Conservation (phyloP, 2,113 vertebrate species). For the Sander lucioperca region DNA sequence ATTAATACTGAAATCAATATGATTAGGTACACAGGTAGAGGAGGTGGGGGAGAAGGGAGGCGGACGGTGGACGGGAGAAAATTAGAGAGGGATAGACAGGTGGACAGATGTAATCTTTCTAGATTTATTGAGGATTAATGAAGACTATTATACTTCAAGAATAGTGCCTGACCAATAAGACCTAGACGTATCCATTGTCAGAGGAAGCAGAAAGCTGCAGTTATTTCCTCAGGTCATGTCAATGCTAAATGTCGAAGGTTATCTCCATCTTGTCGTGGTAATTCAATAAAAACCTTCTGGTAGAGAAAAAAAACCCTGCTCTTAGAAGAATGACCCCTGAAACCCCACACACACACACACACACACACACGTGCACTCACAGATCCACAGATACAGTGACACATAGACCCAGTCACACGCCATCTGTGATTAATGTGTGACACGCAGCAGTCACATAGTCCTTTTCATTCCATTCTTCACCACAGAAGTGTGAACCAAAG, state of each 20-base stretch:
- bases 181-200: conserved; percentile 11
- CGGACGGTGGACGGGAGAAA: neutral
- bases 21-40: neutral
- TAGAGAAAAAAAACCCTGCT: neutral
- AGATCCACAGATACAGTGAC: conserved; percentile 9
- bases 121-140: conserved; percentile 60
- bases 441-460: conserved; percentile 30
- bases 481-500: conserved; percentile 69
- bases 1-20: neutral
- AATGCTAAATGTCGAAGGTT: conserved; percentile 70
- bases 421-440: conserved; percentile 64
- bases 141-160: conserved; percentile 44
- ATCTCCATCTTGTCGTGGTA: conserved; percentile 59
- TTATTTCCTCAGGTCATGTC: conserved; percentile 48
- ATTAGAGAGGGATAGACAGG: conserved; percentile 20
- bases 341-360: neutral
- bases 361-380: neutral
- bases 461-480: conserved; percentile 67
- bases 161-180: conserved; percentile 27
- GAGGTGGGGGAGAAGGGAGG: neutral
- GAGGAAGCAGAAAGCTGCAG: conserved; percentile 4
- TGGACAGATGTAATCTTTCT: conserved; percentile 48
- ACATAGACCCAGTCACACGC: neutral
- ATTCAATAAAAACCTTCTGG: conserved; percentile 71
- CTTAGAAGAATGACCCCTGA: conserved; percentile 38